phyloP scores from a whole-genome alignment of 2,888 invertebrate species.

The Macrosiphum euphorbiae region DNA sequence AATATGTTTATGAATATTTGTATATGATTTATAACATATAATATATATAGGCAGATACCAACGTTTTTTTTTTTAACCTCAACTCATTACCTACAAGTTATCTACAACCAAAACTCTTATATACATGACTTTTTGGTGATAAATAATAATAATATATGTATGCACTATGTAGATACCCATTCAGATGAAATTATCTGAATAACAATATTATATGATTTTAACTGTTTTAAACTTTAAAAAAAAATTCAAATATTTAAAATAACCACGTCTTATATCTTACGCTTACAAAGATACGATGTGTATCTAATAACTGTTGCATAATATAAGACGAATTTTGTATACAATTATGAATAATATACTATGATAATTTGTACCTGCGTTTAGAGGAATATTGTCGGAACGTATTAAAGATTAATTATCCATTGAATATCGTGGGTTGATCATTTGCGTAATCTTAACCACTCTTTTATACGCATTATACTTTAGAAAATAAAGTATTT shows the following conservation, averaged over 20 bases:
- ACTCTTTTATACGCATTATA: too few species aligned
- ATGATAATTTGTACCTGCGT: too few species aligned
- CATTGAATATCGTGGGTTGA: too few species aligned
- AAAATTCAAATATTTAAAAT: background rate
- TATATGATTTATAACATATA: background rate
- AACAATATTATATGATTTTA: background rate
- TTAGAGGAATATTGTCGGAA: too few species aligned
- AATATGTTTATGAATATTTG: background rate
- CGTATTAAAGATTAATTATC: too few species aligned
- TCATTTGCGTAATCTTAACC: too few species aligned
- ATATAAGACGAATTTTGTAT: background rate
- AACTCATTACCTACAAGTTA: background rate
- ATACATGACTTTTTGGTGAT: background rate
- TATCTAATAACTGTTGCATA: background rate
- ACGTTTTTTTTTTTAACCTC: background rate
- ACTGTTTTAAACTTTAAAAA: background rate
- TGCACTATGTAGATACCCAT: background rate
- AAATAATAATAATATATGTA: background rate
- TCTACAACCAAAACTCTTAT: background rate
- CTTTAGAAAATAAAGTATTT: too few species aligned
- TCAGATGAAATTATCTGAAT: background rate
- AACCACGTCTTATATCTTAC: too few species aligned
- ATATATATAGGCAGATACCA: background rate
- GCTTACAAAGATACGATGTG: too few species aligned
- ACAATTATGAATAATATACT: too few species aligned